A percentile compares a stretch with the other conserved stretches of the same genome.
phyloP scores from a whole-genome alignment of 2,797 vertebrate species.

The Tenualosa thibaudeaui region DNA sequence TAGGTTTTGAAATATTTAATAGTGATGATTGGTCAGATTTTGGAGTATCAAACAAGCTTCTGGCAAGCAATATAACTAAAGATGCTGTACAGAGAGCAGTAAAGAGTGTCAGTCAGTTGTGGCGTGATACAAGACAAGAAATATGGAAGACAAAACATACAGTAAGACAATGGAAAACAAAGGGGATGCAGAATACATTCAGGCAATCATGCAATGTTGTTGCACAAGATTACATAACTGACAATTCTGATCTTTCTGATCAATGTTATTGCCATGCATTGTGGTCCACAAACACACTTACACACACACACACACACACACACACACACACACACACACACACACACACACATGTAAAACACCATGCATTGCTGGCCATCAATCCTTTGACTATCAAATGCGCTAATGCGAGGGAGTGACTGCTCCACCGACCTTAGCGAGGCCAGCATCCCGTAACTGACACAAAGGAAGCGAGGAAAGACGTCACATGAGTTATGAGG shows the following conservation, averaged over 20 bases:
- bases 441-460: constrained; percentile 46
- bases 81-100: background rate
- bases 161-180: background rate
- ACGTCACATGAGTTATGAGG: constrained; percentile 18
- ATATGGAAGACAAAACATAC: background rate
- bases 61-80: background rate
- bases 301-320: background rate
- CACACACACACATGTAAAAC: background rate
- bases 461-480: constrained; percentile 17
- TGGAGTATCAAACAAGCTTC: background rate
- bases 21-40: background rate
- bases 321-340: background rate
- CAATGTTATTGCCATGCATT: background rate
- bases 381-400: background rate
- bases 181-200: background rate
- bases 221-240: background rate
- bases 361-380: background rate
- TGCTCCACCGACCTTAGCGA: constrained; percentile 45
- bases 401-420: background rate
- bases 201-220: background rate
- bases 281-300: background rate
- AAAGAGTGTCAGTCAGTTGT: background rate
- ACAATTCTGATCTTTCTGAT: background rate
- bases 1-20: background rate
- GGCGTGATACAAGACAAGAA: no score